Evolutionary conservation across 1,140 invertebrate species (phyloP), one percentile per base, ranked within the genome.

Genomic region (Pogonus chalceus): DNA sequence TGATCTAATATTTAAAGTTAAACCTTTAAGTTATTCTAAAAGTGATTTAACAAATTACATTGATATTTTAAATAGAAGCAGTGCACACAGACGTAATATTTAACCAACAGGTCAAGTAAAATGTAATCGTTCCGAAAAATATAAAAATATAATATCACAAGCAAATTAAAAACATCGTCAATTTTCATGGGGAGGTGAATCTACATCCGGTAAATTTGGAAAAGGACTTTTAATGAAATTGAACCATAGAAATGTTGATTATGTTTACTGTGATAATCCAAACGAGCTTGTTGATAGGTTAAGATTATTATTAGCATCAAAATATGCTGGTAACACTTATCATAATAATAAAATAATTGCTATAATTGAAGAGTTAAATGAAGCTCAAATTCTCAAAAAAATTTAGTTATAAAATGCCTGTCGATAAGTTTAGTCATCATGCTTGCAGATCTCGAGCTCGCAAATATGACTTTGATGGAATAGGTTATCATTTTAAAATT

Each of bases 1-100:
- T 50, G 59, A 62, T 49, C 52, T 64, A 35, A 18, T 62, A 21
- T 61, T 56, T 52, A 52, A 60, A 51, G 56, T 54, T 37, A 23
- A 62, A n/a, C 61, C 58, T n/a, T 31, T 4, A 10, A 48, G 14
- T 20, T 61, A 60, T 26, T 59, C 53, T 24, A 12, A 51, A 35
- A 22, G 53, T 35, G 60, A 65, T 56, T 54, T 58, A 50, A 20
- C 52, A 23, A 55, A 49, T 26, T 65, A 65, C 60, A 57, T 54
- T 51, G 48, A 60, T 21, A 62, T 64, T 49, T 55, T 64, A 43
- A 22, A 51, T 51, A 46, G 39, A 48, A 59, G 58, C n/a, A 62
- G 57, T 53, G 60, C 55, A 18, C 55, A 63, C 54, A 53, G 54
- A 52, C 31, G 49, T 47, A 56, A 61, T 53, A 58, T 55, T 55